Base-by-base conservation (phyloP, 1,140 invertebrate species). In the Aphelenchoides besseyi region DNA sequence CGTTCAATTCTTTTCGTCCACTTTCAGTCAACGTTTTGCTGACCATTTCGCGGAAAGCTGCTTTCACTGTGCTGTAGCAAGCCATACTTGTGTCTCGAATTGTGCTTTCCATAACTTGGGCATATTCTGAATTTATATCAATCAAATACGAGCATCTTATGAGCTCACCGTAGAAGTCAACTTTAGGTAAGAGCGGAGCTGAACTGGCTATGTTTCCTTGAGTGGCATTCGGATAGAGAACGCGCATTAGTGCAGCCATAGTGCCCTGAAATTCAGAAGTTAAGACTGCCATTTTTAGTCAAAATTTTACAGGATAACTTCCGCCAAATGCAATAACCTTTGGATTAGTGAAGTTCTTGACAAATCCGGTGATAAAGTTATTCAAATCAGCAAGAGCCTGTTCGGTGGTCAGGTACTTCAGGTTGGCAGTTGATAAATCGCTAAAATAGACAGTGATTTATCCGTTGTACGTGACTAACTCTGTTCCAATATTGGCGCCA, bases 21-120 rank as follows among this genome's bases (percentile, higher is more conserved):
- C 16, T 41, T 35, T 71, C 52, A 53, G 67, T 78, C 12, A 28
- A 52, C 12, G 69, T 68, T 28, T 9, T 12, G 16, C 12, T 57
- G 69, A 36, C 35, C 5, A 76, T 28, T n/a, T 41, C 16, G 2
- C 1, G 12, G 36, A 75, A 75, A 57, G 76, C 71, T 18, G 36
- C 67, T 2, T 2, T 3, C 8, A 77, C 68, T 30, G 29, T 18
- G 18, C 68, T 36, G 33, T 57, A 73, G 32, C 76, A 59, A 28
- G 32, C 5, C 55, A 8, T 33, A 23, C 18, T 23, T 5, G 55
- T 59, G 5, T 28, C 55, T 8, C 5, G 5, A 5, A 59, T 8
- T 8, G 18, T 18, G 5, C 23, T 5, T 23, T 59, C 55, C 55
- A 59, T 59, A 5, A 8, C 18, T 59, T 8, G 55, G 5, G 55